Base-by-base conservation (phyloP, 2,797 vertebrate species). In the Huso huso region DNA sequence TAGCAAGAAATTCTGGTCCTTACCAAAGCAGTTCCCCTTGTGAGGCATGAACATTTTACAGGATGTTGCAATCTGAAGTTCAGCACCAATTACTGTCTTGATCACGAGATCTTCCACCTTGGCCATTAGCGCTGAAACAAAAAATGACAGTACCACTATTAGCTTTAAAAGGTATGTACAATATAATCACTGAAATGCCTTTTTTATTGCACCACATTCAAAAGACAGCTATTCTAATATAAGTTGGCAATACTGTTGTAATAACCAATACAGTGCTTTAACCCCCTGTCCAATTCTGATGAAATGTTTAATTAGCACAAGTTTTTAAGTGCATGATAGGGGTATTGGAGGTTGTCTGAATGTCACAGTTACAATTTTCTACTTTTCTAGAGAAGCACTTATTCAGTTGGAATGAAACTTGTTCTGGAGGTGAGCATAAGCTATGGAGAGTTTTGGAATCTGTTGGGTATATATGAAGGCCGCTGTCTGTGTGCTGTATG, bases 1-100 rank as follows among this genome's bases (percentile, higher is more conserved):
- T 37, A 37, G 15, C 15, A 18, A 18, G 15, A 18, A 18, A 18
- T 18, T 18, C 15, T 18, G 23, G 23, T 75, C 50, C 80, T 89
- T 95, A 98, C 97, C 96, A 64, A 98, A 99, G 81, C 96, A 99
- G 83, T 94, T 95, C 78, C 86, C 90, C 73, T 91, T 94, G 81
- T 97, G 89, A 37, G 94, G 92, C 65, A 95, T 89, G 72, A 93
- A 96, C 76, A 86, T 93, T 86, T 95, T 97, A 88, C 95, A 97
- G 76, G 96, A 94, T 0, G 90, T 83, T 69, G 93, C 93, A 55
- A 99, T 97, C 69, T 94, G 86, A 3, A 90, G 81, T 75, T 98
- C 95, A 60, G 93, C 96, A 69, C 96, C 94, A 77, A 99, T 80
- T 0, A 98, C 75, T 1, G 97, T 91, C 88, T 98, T 99, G 80